Evolutionary conservation across 2,113 vertebrate genomes (phyloP), one percentile per base, ranked within the genome.

Genomic region (Spheniscus mendiculus): DNA sequence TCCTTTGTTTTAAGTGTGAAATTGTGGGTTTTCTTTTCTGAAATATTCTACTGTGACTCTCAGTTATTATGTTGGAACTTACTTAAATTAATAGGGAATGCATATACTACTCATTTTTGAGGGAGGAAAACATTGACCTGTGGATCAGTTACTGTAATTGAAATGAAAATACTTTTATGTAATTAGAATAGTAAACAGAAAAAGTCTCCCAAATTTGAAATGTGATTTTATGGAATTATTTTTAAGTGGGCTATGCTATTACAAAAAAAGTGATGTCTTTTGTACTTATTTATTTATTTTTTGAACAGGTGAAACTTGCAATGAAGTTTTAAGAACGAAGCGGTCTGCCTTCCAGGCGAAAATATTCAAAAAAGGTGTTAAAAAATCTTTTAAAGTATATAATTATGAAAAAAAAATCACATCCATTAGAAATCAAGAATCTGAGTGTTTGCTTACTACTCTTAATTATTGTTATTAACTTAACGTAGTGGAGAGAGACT

Each of bases 241-340:
- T 93, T 85, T 27, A 87, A 67, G 20, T n/a, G 19, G 25, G 26
- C 40, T 61, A 1, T 49, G 18, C 40, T 82, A 0, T 61, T 67
- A 23, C 21, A 66, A 50, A 52, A 53, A 19, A 44, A 19, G 7
- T 27, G 18, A 19, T 3, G 4, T 67, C 19, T 61, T 42, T 69
- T 79, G 7, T 76, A 38, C 20, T 73, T 38, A 8, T 1, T 84
- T 73, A 5, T 52, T 79, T 61, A 29, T 74, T 87, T 81, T 92
- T 86, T 70, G 14, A 84, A 88, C 95, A 98, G 98, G 55, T 83
- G 58, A 97, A 79, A 52, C 97, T 83, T 98, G 98, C 96, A 80
- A 91, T 81, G 97, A 97, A 85, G 55, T 98, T 93, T n/a, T 98
- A 49, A 97, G 98, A 96, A 79, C 97, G 20, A 98, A 85, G 83